These are phyloP conservation scores for Luidia sarsii DNA, from an alignment of 53 echinoderm and acorn worm species.

Conservation along the genomic window DNA sequence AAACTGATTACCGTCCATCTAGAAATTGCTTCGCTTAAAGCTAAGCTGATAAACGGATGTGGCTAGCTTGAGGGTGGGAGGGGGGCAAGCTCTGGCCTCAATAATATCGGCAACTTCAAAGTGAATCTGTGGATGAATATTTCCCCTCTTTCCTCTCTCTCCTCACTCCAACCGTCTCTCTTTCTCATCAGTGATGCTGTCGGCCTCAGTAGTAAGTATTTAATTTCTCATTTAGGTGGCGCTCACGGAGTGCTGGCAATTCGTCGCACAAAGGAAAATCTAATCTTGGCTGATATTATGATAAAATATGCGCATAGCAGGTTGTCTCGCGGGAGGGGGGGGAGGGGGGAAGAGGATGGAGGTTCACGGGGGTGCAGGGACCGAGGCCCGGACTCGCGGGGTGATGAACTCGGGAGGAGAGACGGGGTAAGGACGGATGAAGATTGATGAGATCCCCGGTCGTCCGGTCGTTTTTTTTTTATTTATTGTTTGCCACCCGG, in stretches of 20 bases:
- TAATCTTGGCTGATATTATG: constrained; percentile 27
- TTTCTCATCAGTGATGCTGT: constrained; percentile 17
- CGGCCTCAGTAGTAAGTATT: constrained; percentile 18
- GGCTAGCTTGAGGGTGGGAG: constrained; percentile 15
- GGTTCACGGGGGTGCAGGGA: too few species aligned
- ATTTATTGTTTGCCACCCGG: too few species aligned
- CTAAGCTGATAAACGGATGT: constrained; percentile 58
- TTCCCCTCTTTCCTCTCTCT: too few species aligned
- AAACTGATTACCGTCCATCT: constrained; percentile 42
- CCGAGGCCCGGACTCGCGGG: too few species aligned
- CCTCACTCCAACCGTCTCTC: neutral
- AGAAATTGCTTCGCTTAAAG: constrained; percentile 30
- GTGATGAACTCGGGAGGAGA: too few species aligned
- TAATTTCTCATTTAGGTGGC: constrained; percentile 54
- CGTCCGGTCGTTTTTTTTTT: too few species aligned
- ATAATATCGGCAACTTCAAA: constrained; percentile 50
- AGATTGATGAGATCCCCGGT: too few species aligned
- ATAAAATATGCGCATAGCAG: constrained; percentile 36
- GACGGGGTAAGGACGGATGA: too few species aligned
- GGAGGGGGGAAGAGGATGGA: too few species aligned
- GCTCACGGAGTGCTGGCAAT: neutral
- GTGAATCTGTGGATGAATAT: too few species aligned
- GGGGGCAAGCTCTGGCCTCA: neutral
- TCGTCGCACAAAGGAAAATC: constrained; percentile 33
- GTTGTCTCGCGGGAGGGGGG: too few species aligned